Evolutionary conservation across 2,113 vertebrate species (phyloP), one percentile per base, ranked within the genome.

Genomic region (Paramormyrops kingsleyae): DNA sequence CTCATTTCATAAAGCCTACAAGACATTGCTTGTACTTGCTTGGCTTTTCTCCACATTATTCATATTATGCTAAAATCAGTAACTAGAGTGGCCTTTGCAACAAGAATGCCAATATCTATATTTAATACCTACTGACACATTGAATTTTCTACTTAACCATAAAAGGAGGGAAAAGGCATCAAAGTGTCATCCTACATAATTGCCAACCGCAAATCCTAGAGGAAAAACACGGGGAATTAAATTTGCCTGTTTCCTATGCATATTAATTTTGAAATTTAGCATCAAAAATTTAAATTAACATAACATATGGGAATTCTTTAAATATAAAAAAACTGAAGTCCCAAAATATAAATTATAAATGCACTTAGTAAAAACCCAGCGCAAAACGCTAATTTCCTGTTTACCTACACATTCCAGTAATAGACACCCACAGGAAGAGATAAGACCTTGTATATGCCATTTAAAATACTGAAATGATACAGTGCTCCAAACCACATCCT

Each of bases 391-490:
- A 56, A 53, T 87, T 87, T 87, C 85, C 49, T 53, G 85, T 52
- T 87, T 87, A 87, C 85, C 85, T 87, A 56, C 50, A 87, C 85
- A 87, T 52, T 87, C 85, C 85, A 53, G 85, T 87, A 87, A 87
- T 9, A 87, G 49, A 87, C 85, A 87, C 50, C 49, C 49, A 39
- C 47, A 87, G n/a, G 27, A 87, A 53, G 50, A 87, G 85, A 87
- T 87, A 87, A 87, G 85, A 21, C 50, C 8, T 47, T 56, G 31
- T 31, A 53, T 39, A 53, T 87, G 85, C 49, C 85, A 87, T 87
- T 87, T 87, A 56, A 87, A 87, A 87, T 87, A 87, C 47, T 56
- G 85, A 53, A 53, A 35, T 13, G 85, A 87, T 87, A 87, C 47
- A 87, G 6, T 31, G 17, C 85, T 35, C 85, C 47, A 56, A 87